Evolutionary conservation across 2,797 vertebrate species (phyloP).

Genomic region (Cetoscarus ocellatus): DNA sequence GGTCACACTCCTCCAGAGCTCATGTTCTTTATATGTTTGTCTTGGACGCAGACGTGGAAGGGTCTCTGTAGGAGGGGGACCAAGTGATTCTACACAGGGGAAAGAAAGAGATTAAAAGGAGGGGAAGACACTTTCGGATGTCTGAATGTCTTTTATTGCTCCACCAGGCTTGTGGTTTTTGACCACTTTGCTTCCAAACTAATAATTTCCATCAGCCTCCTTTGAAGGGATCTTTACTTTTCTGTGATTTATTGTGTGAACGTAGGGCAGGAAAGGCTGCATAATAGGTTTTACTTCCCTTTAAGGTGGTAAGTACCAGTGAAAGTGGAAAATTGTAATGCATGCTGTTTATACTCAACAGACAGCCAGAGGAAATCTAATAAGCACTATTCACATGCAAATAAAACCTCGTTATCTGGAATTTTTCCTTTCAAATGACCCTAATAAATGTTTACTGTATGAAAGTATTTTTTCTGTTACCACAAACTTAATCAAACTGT

Average conservation of each 20-base stretch:
- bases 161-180: conserved; percentile 60
- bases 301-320: conserved; percentile 32
- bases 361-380: conserved; percentile 2
- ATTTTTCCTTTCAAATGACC: too few relatives aligned
- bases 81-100: conserved; percentile 54
- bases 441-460: too few relatives aligned
- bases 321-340: conserved; percentile 27
- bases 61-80: conserved; percentile 55
- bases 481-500: too few relatives aligned
- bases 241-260: conserved; percentile 17
- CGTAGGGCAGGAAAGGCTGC: conserved; percentile 18
- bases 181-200: conserved; percentile 68
- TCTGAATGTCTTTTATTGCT: conserved; percentile 67
- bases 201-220: conserved; percentile 52
- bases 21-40: conserved; percentile 82
- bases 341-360: conserved; percentile 11
- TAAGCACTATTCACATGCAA: too few relatives aligned
- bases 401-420: too few relatives aligned
- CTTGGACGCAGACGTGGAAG: conserved; percentile 79
- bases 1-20: conserved; percentile 74
- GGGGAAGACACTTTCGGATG: conserved; percentile 63
- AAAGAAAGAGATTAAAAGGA: conserved; percentile 50
- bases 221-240: conserved; percentile 50
- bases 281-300: conserved; percentile 20
- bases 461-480: too few relatives aligned